Evolutionary conservation across 2,113 vertebrate genomes (phyloP).

Genomic region (Gallinago undulata): DNA sequence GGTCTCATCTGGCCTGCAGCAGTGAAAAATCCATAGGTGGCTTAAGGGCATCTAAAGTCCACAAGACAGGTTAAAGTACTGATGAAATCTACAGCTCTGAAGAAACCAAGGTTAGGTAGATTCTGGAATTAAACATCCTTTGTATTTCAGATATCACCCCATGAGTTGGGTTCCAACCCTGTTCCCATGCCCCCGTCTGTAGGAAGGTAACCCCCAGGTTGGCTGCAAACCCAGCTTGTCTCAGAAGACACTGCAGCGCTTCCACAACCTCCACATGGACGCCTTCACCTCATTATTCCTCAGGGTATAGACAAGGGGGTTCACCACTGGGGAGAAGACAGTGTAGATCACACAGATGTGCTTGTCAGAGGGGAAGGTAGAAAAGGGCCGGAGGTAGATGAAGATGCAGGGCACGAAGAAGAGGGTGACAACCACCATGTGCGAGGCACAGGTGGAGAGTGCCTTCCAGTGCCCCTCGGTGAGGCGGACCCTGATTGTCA

Average conservation of each 20-base stretch:
- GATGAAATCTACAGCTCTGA: neutral
- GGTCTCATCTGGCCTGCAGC: neutral
- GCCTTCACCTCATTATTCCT: slow-evolving; percentile 25
- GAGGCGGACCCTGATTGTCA: neutral
- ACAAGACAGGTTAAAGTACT: neutral
- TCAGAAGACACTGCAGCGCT: neutral
- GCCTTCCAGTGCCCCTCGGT: neutral
- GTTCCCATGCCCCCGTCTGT: neutral
- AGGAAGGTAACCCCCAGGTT: neutral
- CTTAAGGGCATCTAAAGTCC: neutral
- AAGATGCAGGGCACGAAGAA: slow-evolving; percentile 50
- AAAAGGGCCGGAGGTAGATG: slow-evolving; percentile 42
- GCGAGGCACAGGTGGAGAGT: slow-evolving; percentile 55
- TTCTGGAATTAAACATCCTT: neutral
- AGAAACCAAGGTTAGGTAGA: neutral
- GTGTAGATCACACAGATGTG: neutral
- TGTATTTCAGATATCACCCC: neutral
- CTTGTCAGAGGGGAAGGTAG: neutral
- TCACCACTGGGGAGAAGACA: neutral
- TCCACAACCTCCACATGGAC: neutral
- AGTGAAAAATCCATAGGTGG: neutral
- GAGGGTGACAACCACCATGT: slow-evolving; percentile 15
- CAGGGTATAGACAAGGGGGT: slow-evolving; percentile 51
- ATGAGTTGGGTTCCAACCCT: neutral
- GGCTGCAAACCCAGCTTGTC: neutral